phyloP scores from a whole-genome alignment of 2,797 vertebrate genomes.

The Tapera naevia region DNA sequence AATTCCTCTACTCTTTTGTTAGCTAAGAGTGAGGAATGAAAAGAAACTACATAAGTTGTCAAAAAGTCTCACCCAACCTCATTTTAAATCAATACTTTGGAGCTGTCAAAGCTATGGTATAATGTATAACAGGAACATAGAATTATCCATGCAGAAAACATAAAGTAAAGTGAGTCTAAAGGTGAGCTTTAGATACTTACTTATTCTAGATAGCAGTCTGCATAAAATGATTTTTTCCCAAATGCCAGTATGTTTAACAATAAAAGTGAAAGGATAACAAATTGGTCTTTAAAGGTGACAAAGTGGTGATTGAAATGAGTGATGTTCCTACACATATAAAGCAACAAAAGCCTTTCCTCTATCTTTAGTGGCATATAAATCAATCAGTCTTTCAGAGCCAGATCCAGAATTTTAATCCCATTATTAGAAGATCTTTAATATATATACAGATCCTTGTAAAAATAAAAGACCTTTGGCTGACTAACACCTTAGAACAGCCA shows the following conservation, averaged over 20 bases:
- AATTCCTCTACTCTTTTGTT: neutral
- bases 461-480: neutral
- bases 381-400: neutral
- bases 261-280: slow-evolving; percentile 20
- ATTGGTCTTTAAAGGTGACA: slow-evolving; percentile 5
- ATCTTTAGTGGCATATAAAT: neutral
- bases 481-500: neutral
- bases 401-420: neutral
- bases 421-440: neutral
- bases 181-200: neutral
- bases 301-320: slow-evolving; percentile 1
- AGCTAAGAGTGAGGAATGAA: neutral
- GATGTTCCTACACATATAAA: neutral
- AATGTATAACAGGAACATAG: neutral
- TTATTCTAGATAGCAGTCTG: neutral
- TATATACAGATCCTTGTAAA: neutral
- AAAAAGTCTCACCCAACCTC: neutral
- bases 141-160: neutral
- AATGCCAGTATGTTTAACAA: neutral
- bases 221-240: neutral
- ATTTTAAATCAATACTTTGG: neutral
- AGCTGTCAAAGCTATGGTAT: neutral
- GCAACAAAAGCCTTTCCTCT: neutral
- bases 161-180: neutral
- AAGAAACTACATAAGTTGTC: neutral